Evolutionary conservation across 1,140 invertebrate genomes (phyloP).

Genomic region (Drosophila nikananu): DNA sequence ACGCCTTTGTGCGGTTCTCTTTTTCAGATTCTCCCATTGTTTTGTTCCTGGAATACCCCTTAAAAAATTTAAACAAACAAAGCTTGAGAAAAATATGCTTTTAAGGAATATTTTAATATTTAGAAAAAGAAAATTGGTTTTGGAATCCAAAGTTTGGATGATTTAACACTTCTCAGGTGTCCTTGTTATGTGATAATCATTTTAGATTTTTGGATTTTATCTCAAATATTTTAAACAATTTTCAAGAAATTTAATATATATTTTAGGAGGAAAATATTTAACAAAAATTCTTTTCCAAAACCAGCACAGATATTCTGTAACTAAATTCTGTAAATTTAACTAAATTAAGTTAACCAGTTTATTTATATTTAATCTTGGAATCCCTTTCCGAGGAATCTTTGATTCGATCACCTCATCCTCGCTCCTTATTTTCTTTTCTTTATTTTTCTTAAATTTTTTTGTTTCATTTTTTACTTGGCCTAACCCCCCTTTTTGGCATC

Average conservation of each 20-base stretch:
- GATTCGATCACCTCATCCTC: constrained; percentile 15
- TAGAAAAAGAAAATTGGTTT: background rate
- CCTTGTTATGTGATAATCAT: background rate
- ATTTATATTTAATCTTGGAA: background rate
- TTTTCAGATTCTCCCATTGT: background rate
- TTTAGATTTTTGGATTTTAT: background rate
- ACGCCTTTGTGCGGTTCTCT: constrained; percentile 25
- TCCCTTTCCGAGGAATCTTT: background rate
- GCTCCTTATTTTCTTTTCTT: constrained; percentile 1
- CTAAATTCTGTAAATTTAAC: too few species aligned
- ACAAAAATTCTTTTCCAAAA: too few species aligned
- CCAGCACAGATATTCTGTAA: too few species aligned
- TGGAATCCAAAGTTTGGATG: too few species aligned
- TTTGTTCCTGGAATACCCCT: constrained; percentile 17
- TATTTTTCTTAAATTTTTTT: background rate
- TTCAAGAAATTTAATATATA: background rate
- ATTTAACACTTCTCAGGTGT: too few species aligned
- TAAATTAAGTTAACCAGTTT: background rate
- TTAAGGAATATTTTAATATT: too few species aligned
- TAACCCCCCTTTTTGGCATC: background rate
- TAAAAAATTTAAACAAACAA: background rate
- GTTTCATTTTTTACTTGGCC: constrained; percentile 2
- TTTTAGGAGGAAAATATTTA: too few species aligned
- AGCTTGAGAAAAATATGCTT: background rate
- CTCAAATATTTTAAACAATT: background rate